These are phyloP conservation scores for Sarcophilus harrisii DNA, from an alignment of 2,797 vertebrate genomes.

Conservation along the genomic window DNA sequence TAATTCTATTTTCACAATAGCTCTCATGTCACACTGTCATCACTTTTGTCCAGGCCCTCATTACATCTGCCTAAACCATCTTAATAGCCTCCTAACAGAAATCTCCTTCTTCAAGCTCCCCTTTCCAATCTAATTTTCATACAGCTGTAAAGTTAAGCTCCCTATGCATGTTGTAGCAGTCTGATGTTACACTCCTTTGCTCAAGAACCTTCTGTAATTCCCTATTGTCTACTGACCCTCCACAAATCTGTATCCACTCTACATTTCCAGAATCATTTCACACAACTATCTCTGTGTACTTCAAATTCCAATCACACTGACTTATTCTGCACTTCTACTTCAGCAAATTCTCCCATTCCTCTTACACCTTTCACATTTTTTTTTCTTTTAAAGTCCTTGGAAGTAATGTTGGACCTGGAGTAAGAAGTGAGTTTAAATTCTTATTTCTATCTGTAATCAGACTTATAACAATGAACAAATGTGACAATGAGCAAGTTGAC, in stretches of 20 bases:
- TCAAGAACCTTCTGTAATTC: background rate
- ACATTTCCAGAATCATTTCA: background rate
- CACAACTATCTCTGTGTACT: background rate
- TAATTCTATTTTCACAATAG: background rate
- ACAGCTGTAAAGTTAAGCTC: background rate
- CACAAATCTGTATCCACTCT: background rate
- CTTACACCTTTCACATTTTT: background rate
- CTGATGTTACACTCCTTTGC: background rate
- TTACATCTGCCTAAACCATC: background rate
- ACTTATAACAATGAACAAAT: background rate
- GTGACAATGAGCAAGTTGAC: background rate
- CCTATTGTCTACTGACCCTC: background rate
- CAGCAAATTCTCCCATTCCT: background rate
- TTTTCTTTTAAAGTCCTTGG: background rate
- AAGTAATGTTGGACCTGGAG: background rate
- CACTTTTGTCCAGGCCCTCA: background rate
- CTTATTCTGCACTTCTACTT: background rate
- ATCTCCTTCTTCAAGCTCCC: background rate
- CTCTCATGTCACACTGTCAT: background rate
- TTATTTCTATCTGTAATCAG: background rate
- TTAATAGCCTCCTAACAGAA: background rate
- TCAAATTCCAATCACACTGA: background rate
- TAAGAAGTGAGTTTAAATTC: background rate
- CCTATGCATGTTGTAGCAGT: background rate
- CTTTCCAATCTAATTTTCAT: background rate